Base-by-base conservation (phyloP, 2,113 vertebrate genomes). In the Lophura nycthemera region DNA sequence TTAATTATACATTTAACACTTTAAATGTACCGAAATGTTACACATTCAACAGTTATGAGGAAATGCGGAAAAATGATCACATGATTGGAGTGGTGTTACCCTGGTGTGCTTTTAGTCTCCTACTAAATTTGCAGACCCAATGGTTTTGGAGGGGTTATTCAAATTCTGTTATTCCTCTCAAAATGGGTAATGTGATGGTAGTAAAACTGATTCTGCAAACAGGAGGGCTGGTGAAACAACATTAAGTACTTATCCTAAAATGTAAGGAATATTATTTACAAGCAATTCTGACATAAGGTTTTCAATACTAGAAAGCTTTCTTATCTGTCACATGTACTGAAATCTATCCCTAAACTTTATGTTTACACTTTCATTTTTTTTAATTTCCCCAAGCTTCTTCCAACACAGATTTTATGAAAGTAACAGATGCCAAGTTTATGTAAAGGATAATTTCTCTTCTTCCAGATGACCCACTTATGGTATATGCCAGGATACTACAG, bases 381-480 rank as follows among this genome's bases (percentile, higher is more conserved):
- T 40, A 19, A 29, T 86, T 89, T 71, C 13, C 40, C 25, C 83
- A 86, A 75, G 63, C 88, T 94, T 83, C 48, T 45, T 85, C 85
- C 83, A 94, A 32, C 29, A 75, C 67, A 78, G 47, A 80, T 89
- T 87, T 84, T 88, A 73, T 73, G 21, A 67, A 85, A 93, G 48
- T 74, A 95, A 91, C 64, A 91, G 56, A 81, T 86, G 93, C 86
- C 88, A 71, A 91, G 78, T 95, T 95, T 78, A 93, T 40, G 65
- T 86, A 96, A 95, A 93, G 60, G 78, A 76, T 90, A 92, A 83
- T 96, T 94, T 38, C 11, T 75, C 50, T 69, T 87, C 69, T 80
- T 88, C 34, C 70, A 79, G 52, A 94, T 87, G 91, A 92, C 89
- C 92, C 95, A 86, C 74, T 90, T 92, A 70, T 59, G 74, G 81